These are phyloP conservation scores for Erpetoichthys calabaricus DNA, from an alignment of 2,797 vertebrate species.

Conservation along the genomic window DNA sequence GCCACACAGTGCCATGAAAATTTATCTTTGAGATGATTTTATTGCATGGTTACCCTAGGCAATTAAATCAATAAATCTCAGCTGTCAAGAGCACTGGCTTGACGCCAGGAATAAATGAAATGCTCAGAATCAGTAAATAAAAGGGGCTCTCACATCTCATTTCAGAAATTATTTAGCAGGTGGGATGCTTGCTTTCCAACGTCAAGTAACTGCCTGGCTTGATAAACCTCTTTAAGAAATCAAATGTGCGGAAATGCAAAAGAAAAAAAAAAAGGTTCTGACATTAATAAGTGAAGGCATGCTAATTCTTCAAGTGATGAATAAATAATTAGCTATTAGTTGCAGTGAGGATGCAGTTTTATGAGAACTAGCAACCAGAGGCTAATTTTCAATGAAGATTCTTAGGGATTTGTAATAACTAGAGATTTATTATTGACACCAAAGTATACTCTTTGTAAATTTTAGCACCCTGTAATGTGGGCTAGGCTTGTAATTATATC, in stretches of 20 bases:
- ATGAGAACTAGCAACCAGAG: conserved; percentile 19
- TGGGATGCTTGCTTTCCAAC: conserved; percentile 30
- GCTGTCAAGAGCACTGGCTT: conserved; percentile 65
- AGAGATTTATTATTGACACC: conserved; percentile 12
- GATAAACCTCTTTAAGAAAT: conserved; percentile 39
- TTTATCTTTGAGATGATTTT: conserved; percentile 85
- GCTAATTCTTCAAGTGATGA: conserved; percentile 35
- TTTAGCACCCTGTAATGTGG: conserved; percentile 4
- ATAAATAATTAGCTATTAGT: conserved; percentile 38
- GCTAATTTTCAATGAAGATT: conserved; percentile 19
- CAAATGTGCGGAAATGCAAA: conserved; percentile 20
- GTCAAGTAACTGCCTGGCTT: conserved; percentile 27
- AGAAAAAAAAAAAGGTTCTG: conserved; percentile 15
- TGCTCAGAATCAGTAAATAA: conserved; percentile 70
- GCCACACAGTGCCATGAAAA: conserved; percentile 61
- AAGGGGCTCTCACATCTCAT: conserved; percentile 67
- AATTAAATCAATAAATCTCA: conserved; percentile 96
- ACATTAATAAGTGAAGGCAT: conserved; percentile 35
- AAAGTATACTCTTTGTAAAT: conserved; percentile 9
- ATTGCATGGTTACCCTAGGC: conserved; percentile 90
- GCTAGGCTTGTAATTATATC: conserved; percentile 6
- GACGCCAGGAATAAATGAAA: conserved; percentile 69
- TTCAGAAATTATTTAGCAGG: conserved; percentile 71
- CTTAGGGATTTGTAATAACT: conserved; percentile 9
- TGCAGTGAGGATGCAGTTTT: conserved; percentile 25